phyloP scores from a whole-genome alignment of 2,888 invertebrate genomes.

The Chalcosyrphus nemorum region DNA sequence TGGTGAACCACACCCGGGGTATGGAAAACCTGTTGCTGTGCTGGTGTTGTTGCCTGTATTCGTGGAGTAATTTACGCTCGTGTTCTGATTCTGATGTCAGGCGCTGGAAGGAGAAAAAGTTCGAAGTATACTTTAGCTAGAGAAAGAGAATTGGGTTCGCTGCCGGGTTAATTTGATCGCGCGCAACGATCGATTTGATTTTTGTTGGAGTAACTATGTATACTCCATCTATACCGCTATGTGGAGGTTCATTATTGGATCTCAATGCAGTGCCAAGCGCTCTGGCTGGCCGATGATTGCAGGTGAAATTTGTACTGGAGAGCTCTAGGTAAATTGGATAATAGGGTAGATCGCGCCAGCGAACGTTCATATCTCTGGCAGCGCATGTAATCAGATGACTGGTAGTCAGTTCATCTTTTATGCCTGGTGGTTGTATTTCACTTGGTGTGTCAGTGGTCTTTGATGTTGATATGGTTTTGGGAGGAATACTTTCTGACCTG shows the following conservation, averaged over 20 bases:
- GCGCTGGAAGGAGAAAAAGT: neutral
- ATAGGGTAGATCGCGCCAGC: constrained; percentile 14
- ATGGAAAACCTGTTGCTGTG: constrained; percentile 63
- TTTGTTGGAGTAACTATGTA: neutral
- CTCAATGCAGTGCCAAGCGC: neutral
- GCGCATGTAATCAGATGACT: constrained; percentile 56
- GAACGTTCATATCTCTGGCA: constrained; percentile 20
- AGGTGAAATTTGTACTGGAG: constrained; percentile 61
- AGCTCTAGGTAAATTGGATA: constrained; percentile 62
- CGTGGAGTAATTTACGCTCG: constrained; percentile 66
- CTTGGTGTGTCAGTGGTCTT: constrained; percentile 20
- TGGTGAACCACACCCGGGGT: constrained; percentile 64
- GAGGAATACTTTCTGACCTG: neutral
- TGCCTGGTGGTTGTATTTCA: constrained; percentile 38
- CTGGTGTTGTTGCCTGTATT: constrained; percentile 10
- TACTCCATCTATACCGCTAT: constrained; percentile 8
- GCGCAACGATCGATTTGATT: constrained; percentile 71
- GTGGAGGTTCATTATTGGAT: constrained; percentile 53
- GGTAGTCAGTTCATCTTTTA: constrained; percentile 61
- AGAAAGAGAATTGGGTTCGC: constrained; percentile 58
- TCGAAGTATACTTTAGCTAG: constrained; percentile 4
- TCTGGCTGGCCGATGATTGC: constrained; percentile 50
- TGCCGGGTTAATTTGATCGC: constrained; percentile 73
- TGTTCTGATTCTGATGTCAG: constrained; percentile 71
- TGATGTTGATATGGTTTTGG: neutral